Conservation (phyloP, 2,113 vertebrate species). For the Chaetorhynchus papuensis region DNA sequence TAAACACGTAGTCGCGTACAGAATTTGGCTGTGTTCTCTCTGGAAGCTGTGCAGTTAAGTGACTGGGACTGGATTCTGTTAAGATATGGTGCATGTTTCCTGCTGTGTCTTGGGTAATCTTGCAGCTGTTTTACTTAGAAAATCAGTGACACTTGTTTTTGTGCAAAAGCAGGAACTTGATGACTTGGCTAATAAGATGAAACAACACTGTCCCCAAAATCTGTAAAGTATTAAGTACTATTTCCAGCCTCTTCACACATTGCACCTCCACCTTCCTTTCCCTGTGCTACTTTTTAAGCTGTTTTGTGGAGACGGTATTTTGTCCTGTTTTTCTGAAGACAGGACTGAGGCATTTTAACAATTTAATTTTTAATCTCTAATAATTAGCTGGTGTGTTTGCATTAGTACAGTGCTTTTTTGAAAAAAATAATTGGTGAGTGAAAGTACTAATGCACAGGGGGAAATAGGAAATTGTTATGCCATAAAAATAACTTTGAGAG, state of each 20-base stretch:
- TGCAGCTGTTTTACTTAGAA: slow-evolving; percentile 21
- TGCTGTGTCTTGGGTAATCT: neutral
- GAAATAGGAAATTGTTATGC: neutral
- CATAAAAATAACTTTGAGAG: slow-evolving; percentile 28
- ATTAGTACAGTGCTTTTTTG: neutral
- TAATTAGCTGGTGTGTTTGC: neutral
- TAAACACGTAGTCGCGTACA: neutral
- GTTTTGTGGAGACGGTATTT: neutral
- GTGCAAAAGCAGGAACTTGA: neutral
- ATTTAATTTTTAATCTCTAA: neutral
- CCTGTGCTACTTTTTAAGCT: neutral
- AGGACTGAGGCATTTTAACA: neutral
- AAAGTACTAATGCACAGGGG: neutral
- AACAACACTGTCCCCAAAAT: neutral
- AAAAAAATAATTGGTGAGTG: neutral
- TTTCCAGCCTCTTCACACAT: neutral
- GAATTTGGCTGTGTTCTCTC: neutral
- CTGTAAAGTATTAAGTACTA: neutral
- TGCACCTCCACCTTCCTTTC: neutral
- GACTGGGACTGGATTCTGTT: neutral
- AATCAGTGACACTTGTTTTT: slow-evolving; percentile 18
- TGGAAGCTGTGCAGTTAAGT: neutral
- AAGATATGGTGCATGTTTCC: neutral
- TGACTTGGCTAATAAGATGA: neutral
- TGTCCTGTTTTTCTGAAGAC: neutral